Base-by-base conservation (phyloP, 2,113 vertebrate genomes). In the Halichoeres trimaculatus region DNA sequence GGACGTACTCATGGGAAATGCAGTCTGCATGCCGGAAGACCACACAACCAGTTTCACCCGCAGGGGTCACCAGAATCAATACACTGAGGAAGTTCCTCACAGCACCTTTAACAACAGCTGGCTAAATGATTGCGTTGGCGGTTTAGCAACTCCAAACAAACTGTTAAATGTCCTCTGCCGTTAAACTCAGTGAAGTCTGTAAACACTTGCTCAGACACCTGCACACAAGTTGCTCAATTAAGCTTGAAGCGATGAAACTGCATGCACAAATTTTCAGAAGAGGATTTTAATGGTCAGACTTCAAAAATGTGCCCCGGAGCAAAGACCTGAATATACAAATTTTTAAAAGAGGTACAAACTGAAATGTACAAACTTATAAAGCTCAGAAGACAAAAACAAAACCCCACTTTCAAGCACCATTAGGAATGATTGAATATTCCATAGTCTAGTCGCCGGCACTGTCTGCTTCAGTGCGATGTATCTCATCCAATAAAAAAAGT, bases 401-500 rank as follows among this genome's bases (percentile, higher is more conserved):
- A 34, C 47, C 50, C 34, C 30, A 41, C 66, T 51, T 56, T 40
- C 17, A 62, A 61, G 14, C 35, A 36, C 16, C 45, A 55, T 72
- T 63, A 60, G 62, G 20, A 75, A 60, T 50, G 41, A 84, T 48
- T 83, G 80, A 77, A 53, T 81, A 43, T 70, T 83, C 62, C 76
- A 79, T 24, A 58, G 68, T 65, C 51, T 19, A 54, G 41, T 35
- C 11, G 23, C 69, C 57, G 61, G 57, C 66, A 19, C 50, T 61
- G 61, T 83, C 76, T 74, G 51, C 64, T 10, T 71, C 66, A 53
- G 16, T 34, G 47, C 77, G 82, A 52, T 82, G 77, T 84, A 80
- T 79, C 53, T 84, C 76, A 66, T 70, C 80, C 76, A 86, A 81
- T 87, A 74, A 85, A 86, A 76, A 81, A 70, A 64, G 57, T 40